Evolutionary conservation across 2,888 invertebrate species (phyloP), one percentile per base, ranked within the genome.

Genomic region (Synergus itoensis): DNA sequence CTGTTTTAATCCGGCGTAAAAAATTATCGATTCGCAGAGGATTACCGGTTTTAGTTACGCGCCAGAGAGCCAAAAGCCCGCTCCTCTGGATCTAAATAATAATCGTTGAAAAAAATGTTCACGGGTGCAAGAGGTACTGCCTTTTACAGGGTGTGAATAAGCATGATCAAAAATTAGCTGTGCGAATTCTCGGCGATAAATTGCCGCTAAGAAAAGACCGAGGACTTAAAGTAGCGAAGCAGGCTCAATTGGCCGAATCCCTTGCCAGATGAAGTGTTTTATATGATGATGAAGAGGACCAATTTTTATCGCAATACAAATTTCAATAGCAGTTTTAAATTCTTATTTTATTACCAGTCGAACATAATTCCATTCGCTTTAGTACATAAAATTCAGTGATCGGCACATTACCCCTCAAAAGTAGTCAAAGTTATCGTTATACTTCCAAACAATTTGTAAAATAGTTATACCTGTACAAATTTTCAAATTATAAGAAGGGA

Each of bases 21-120:
- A 80, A 83, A 81, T 81, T 78, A 78, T 77, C 12, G 40, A 81
- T 76, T 81, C 79, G 76, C 64, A 57, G 60, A 73, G 75, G 80
- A 79, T 82, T 84, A 82, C 81, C 80, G 82, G 82, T 82, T 82
- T 84, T 81, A 79, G 80, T 81, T 84, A 81, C 81, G 82, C 84
- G 75, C 80, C 80, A 77, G 84, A 82, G 84, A 84, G 84, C 82
- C 84, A 79, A 80, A 75, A 69, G 78, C 63, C 40, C 53, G 78
- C 64, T 65, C 79, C 80, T 78, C 77, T 77, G 80, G 81, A 80
- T 81, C 82, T 81, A 81, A 82, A 79, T 82, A 79, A 80, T 81
- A 28, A 28, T 28, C 79, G 41, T 48, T 12, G 57, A 62, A 77
- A 63, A 77, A 75, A 81, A 79, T 67, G 43, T 43, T 67, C 43